Base-by-base conservation (phyloP, 2,113 vertebrate species). In the Pituophis catenifer region DNA sequence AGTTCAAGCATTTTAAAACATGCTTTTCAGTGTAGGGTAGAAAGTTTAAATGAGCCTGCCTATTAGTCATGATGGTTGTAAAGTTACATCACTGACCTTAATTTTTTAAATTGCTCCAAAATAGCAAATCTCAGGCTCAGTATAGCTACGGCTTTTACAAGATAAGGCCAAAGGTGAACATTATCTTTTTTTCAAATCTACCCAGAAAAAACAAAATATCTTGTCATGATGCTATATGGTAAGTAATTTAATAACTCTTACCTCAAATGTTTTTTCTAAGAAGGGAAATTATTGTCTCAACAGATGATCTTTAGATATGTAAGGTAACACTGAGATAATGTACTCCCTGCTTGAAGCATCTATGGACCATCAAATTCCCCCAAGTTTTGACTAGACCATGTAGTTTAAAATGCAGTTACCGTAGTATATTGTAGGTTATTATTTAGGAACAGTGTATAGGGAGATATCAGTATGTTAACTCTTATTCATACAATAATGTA, bases 41-140 rank as follows among this genome's bases (percentile, higher is more conserved):
- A 81, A 26, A 53, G 29, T 33, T 89, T 38, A 62, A 58, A 62
- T 58, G 58, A 87, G 2, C 38, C 8, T 65, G 13, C 8, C 50
- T 26, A 33, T 70, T 70, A 17, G 13, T 70, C 29, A 70, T 70
- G 13, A 70, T 33, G 65, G 29, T 86, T 33, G 70, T 7, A 38
- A 89, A 38, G 38, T 29, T 58, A 23, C 12, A 19, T 54, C 9
- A 17, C n/a, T 59, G 90, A 38, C 13, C 87, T 8, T 13, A 48
- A 86, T 62, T 93, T 88, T 59, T 86, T 54, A 89, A 93, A 89
- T 89, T 57, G 53, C 44, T 57, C 17, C 54, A 48, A 59, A 62
- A 17, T 38, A 93, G 10, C 58, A 65, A 70, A 23, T 3, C 86
- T 1, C 0, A 4, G 29, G 58, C 8, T 24, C 23, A 59, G 50